These are phyloP conservation scores for Stenodema calcarata DNA, from an alignment of 2,888 invertebrate genomes.

Conservation along the genomic window DNA sequence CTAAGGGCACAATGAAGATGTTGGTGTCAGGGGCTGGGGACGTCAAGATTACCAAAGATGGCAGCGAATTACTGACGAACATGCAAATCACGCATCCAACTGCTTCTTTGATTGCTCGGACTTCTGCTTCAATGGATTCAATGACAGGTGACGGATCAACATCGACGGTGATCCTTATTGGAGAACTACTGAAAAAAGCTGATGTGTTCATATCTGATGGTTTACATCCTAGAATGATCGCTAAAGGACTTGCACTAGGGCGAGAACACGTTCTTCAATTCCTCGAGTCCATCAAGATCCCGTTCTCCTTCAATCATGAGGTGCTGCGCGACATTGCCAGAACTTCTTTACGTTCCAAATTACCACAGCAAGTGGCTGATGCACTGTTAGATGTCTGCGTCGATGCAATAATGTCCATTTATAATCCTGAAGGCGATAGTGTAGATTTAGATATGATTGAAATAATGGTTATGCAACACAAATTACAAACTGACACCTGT, in stretches of 20 bases:
- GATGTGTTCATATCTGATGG: constrained; percentile 90
- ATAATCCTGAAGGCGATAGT: constrained; percentile 65
- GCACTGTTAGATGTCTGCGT: constrained; percentile 86
- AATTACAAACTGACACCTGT: constrained; percentile 80
- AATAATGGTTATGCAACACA: constrained; percentile 98
- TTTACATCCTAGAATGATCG: constrained; percentile 86
- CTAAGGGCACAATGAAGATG: constrained; percentile 99
- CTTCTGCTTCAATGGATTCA: constrained; percentile 98
- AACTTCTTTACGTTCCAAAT: constrained; percentile 93
- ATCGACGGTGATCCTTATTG: constrained; percentile 95
- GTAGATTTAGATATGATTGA: constrained; percentile 98
- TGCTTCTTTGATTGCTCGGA: constrained; percentile 95
- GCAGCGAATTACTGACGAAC: constrained; percentile 97
- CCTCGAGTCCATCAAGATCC: constrained; percentile 84
- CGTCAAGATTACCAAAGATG: constrained; percentile 99
- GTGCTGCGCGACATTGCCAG: constrained; percentile 83
- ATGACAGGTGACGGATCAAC: constrained; percentile 99
- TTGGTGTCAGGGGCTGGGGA: constrained; percentile 99
- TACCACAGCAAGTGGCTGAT: constrained; percentile 84
- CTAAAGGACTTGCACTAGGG: constrained; percentile 95
- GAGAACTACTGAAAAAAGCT: constrained; percentile 95
- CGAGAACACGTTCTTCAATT: constrained; percentile 84
- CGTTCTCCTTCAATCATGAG: constrained; percentile 63
- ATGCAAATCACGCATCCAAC: constrained; percentile 99
- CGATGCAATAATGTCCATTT: constrained; percentile 90